A percentile compares a stretch with the other conserved stretches of the same genome.
Evolutionary conservation across 1,140 invertebrate genomes (phyloP).

Genomic region (Drosophila busckii): DNA sequence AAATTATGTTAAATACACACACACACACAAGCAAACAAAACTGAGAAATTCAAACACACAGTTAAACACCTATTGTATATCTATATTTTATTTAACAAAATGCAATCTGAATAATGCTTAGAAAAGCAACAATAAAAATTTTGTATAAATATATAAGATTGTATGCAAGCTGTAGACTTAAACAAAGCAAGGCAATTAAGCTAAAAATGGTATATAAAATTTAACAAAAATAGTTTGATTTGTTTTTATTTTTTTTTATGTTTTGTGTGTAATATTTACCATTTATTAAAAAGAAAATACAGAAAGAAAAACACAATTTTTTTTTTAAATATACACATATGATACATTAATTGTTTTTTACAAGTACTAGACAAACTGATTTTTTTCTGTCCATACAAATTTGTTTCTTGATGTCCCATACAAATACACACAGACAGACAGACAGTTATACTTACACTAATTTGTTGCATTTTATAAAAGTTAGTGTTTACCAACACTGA

Average conservation of each 20-base stretch:
- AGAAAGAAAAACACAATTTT: too few species aligned
- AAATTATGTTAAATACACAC: slow-evolving; percentile 55
- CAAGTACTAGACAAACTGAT: slow-evolving; percentile 40
- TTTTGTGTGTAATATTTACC: slow-evolving; percentile 61
- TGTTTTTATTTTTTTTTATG: slow-evolving; percentile 21
- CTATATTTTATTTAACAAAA: slow-evolving; percentile 48
- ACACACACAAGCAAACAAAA: slow-evolving; percentile 23
- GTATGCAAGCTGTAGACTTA: slow-evolving; percentile 2
- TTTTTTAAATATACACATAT: slow-evolving; percentile 52
- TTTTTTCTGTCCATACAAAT: slow-evolving; percentile 35
- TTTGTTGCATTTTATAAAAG: too few species aligned
- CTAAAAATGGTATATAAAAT: slow-evolving; percentile 25
- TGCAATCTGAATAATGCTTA: slow-evolving; percentile 22
- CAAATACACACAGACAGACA: slow-evolving; percentile 1
- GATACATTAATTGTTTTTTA: slow-evolving; percentile 42
- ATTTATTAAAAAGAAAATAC: slow-evolving; percentile 52
- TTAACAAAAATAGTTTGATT: slow-evolving; percentile 11
- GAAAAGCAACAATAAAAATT: too few species aligned
- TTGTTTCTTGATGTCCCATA: slow-evolving; percentile 33
- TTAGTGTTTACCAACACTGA: slow-evolving; percentile 6
- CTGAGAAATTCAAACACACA: slow-evolving; percentile 21
- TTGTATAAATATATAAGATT: too few species aligned
- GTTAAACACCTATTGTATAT: too few species aligned
- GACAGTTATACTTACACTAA: too few species aligned
- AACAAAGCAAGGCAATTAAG: too few species aligned